Evolutionary conservation across 1,140 invertebrate species (phyloP).

Genomic region (Dolichoris vasculosae): DNA sequence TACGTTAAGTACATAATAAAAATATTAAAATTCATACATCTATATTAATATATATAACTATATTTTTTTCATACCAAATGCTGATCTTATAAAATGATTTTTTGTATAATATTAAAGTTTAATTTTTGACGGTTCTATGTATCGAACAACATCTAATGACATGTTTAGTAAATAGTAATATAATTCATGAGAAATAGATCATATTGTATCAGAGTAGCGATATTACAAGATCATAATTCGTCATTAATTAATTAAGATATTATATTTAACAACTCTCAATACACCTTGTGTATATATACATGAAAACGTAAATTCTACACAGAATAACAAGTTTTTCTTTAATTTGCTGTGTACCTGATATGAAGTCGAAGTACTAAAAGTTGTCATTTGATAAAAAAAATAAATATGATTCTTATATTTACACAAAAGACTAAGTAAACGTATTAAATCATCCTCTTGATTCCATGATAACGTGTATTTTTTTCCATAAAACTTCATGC

Average conservation of each 20-base stretch:
- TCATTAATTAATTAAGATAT: conserved; percentile 66
- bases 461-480: too few species aligned
- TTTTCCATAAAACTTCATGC: too few species aligned
- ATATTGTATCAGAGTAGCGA: conserved; percentile 54
- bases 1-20: neutral
- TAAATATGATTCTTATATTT: too few species aligned
- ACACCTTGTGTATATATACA: neutral
- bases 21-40: neutral
- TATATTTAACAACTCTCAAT: neutral
- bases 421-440: too few species aligned
- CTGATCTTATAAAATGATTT: neutral
- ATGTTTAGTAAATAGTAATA: neutral
- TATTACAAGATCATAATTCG: conserved; percentile 57
- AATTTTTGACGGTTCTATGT: neutral
- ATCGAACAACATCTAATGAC: neutral
- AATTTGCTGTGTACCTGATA: neutral
- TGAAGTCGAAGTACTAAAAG: conserved; percentile 2
- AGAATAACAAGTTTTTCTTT: conserved; percentile 6
- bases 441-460: too few species aligned
- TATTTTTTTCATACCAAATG: too few species aligned
- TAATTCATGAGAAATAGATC: conserved; percentile 28
- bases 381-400: neutral
- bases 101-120: too few species aligned
- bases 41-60: neutral
- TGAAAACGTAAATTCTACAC: neutral